phyloP scores from a whole-genome alignment of 1,140 invertebrate species.

The Saxidomus purpurata region DNA sequence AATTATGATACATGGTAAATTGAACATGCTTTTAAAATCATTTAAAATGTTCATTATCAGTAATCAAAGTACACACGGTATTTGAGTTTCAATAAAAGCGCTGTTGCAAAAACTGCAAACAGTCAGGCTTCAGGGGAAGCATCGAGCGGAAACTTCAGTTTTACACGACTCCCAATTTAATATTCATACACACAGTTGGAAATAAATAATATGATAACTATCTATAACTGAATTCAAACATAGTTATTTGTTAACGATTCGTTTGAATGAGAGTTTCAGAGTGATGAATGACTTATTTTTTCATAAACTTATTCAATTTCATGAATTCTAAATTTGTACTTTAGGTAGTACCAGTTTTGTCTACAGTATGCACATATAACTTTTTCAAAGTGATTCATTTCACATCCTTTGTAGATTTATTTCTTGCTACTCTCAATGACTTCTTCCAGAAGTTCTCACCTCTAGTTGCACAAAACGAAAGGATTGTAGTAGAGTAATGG shows the following conservation, averaged over 20 bases:
- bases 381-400: too few relatives aligned
- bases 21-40: conserved; percentile 33
- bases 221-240: conserved; percentile 34
- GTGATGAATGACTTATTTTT: neutral
- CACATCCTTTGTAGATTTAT: too few relatives aligned
- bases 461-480: too few relatives aligned
- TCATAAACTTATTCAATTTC: too few relatives aligned
- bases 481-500: too few relatives aligned
- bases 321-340: too few relatives aligned
- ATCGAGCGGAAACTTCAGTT: neutral
- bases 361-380: too few relatives aligned
- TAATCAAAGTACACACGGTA: conserved; percentile 3
- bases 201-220: conserved; percentile 6
- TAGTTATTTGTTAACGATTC: neutral
- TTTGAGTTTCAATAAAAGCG: neutral
- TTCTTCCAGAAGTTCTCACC: too few relatives aligned
- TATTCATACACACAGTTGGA: neutral
- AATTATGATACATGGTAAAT: conserved; percentile 39
- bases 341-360: too few relatives aligned
- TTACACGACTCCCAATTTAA: neutral
- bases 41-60: conserved; percentile 23
- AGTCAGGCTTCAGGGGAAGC: neutral
- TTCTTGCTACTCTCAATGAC: too few relatives aligned
- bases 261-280: neutral
- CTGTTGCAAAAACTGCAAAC: neutral